Evolutionary conservation across 1,140 invertebrate species (phyloP).

Genomic region (Aleiodes sp.): DNA sequence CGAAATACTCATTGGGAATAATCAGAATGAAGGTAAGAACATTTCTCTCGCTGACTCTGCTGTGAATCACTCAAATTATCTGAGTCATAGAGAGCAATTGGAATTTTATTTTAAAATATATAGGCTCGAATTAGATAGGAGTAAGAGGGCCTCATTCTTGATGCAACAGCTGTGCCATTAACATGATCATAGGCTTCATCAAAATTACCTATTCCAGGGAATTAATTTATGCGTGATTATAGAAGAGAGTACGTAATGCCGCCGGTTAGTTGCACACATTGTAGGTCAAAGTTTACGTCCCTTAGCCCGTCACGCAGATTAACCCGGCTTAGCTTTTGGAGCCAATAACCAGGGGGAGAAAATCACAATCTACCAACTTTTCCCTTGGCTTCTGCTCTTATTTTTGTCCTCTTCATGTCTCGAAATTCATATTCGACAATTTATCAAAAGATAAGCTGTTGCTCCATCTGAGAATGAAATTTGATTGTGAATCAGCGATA

Average conservation of each 20-base stretch:
- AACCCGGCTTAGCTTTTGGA: conserved; percentile 9
- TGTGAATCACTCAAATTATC: neutral
- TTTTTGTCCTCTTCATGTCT: too few relatives aligned
- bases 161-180: conserved; percentile 22
- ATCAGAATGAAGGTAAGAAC: conserved; percentile 85
- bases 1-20: conserved; percentile 87
- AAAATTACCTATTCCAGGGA: conserved; percentile 29
- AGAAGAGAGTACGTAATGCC: neutral
- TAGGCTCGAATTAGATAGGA: neutral
- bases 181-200: conserved; percentile 23
- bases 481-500: neutral
- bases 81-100: too few relatives aligned
- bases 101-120: neutral
- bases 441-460: neutral
- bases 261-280: neutral
- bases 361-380: neutral
- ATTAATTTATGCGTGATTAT: conserved; percentile 23
- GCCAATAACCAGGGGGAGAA: conserved; percentile 20
- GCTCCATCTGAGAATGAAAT: neutral
- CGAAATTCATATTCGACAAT: neutral
- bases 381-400: neutral
- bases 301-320: conserved; percentile 10
- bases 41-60: neutral
- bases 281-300: conserved; percentile 20
- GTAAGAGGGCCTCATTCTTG: neutral